Evolutionary conservation across 35 echinoderm and acorn worm species (phyloP), one percentile per base, ranked within the genome.

Genomic region (Amphiura filiformis): DNA sequence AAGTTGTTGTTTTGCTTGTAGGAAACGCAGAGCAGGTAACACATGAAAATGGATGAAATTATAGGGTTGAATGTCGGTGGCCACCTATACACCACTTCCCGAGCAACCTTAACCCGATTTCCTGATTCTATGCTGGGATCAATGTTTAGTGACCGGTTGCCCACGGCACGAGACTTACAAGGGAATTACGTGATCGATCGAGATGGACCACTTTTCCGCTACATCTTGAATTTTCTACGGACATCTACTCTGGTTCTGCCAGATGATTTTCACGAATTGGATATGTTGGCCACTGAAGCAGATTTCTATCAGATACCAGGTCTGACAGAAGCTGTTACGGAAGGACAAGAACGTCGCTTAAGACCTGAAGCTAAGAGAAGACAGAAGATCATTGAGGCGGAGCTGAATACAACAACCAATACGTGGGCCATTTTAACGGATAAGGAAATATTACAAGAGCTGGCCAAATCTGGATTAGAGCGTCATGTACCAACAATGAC

Each of bases 61-160:
- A 78, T 95, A 4, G 57, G 44, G 34, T 40, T 95, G 26, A 95
- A 95, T 76, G 89, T 95, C 23, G 93, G 93, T 56, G 93, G 93
- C 13, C 79, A 81, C 32, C 78, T 91, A 78, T 95, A 95, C 84
- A 95, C 89, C 1, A 95, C 93, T 32, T 80, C 89, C 0, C 79
- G 93, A 39, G 84, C 93, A 37, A 95, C 93, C 0, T 75, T 95
- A 26, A 31, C 34, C 37, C 57, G 89, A 32, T 95, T 87, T 85
- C 93, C 93, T 0, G 89, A 95, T 76, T 95, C 93, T 18, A 95
- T 95, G 93, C 76, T 95, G 37, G 93, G 93, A 2, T 87, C 88
- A 39, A 95, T 95, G 93, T 95, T 95, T 49, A 91, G 89, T 81
- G 89, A 86, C 75, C 93, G 89, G 9, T 39, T 95, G 79, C 76